These are phyloP conservation scores for Cettia cetti DNA, from an alignment of 2,113 vertebrate genomes.

Conservation along the genomic window DNA sequence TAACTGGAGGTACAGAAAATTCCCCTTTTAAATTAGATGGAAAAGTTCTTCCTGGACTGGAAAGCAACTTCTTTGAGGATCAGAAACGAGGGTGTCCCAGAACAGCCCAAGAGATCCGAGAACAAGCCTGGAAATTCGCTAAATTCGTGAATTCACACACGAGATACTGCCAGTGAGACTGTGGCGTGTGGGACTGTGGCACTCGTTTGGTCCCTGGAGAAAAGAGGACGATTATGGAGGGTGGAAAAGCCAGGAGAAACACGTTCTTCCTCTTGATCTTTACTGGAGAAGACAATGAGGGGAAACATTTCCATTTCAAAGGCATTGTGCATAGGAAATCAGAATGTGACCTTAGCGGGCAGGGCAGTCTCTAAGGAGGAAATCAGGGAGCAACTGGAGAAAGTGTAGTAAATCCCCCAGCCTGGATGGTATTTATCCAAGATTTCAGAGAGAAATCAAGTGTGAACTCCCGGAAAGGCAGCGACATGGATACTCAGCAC, in stretches of 20 bases:
- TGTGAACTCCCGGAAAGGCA: neutral
- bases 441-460: conserved; percentile 28
- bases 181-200: neutral
- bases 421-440: conserved; percentile 5
- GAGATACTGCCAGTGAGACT: neutral
- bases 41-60: neutral
- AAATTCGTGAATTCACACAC: neutral
- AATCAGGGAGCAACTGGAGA: conserved; percentile 57
- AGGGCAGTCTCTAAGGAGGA: conserved; percentile 38
- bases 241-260: neutral
- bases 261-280: neutral
- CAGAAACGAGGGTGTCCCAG: neutral
- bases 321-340: conserved; percentile 50
- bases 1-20: neutral
- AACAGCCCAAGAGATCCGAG: neutral
- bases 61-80: neutral
- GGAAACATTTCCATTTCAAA: conserved; percentile 63
- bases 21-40: neutral
- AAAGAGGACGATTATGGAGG: neutral
- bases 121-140: neutral
- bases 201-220: neutral
- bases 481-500: neutral
- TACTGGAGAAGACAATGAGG: conserved; percentile 48
- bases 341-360: conserved; percentile 36
- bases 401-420: conserved; percentile 48